Percentiles rank a stretch among this genome's conserved stretches.
phyloP scores from a whole-genome alignment of 2,113 vertebrate genomes.

The Ictidomys tridecemlineatus region DNA sequence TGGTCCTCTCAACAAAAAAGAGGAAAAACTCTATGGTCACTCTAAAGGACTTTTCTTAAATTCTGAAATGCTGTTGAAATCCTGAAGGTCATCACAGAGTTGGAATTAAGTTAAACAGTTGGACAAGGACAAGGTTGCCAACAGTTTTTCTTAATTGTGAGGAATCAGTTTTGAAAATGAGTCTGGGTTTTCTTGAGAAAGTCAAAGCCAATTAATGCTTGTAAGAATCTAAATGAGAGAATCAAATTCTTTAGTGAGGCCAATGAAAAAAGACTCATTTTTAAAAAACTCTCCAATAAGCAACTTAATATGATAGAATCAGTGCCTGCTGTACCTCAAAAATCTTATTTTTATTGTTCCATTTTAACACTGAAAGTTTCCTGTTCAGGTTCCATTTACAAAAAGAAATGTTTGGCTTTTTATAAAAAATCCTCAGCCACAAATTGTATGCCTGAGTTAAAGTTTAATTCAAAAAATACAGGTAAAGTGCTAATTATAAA shows the following conservation, averaged over 20 bases:
- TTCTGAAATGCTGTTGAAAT: slow-evolving; percentile 42
- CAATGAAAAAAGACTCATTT: background rate
- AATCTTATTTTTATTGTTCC: background rate
- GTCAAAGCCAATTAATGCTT: slow-evolving; percentile 20
- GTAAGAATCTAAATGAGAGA: background rate
- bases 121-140: background rate
- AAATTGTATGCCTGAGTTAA: slow-evolving; percentile 28
- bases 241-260: slow-evolving; percentile 38
- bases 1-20: background rate
- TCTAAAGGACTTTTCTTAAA: slow-evolving; percentile 53
- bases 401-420: background rate
- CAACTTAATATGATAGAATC: slow-evolving; percentile 24
- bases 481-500: slow-evolving; percentile 15
- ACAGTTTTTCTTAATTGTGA: slow-evolving; percentile 50
- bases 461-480: slow-evolving; percentile 7
- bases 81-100: slow-evolving; percentile 5
- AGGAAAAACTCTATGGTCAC: background rate
- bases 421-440: background rate
- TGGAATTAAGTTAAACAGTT: slow-evolving; percentile 21
- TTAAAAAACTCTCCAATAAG: background rate
- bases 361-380: background rate
- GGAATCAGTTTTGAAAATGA: slow-evolving; percentile 50
- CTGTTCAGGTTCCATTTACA: background rate
- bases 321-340: background rate
- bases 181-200: slow-evolving; percentile 29